Percentiles rank a stretch among this genome's conserved stretches.
Evolutionary conservation across 2,888 invertebrate genomes (phyloP).

Genomic region (Ceratothoa steindachneri): DNA sequence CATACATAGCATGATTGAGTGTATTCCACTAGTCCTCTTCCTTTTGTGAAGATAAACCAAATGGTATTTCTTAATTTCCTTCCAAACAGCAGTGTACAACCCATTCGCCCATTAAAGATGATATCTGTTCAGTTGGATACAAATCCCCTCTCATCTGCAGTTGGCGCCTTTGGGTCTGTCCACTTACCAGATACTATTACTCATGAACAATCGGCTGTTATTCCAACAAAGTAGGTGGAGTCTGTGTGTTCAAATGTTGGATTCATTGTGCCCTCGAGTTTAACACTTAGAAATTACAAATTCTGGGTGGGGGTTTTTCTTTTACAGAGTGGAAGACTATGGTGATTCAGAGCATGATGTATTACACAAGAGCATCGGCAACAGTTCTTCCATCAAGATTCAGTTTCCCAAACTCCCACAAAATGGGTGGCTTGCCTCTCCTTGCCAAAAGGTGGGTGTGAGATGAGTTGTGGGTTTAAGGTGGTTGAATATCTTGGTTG

Average conservation of each 20-base stretch:
- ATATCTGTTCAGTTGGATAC: neutral
- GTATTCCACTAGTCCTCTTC: too few relatives aligned
- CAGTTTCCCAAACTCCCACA: neutral
- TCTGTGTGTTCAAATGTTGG: too few relatives aligned
- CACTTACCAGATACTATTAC: neutral
- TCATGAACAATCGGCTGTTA: neutral
- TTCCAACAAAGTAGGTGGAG: neutral
- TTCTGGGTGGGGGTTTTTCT: too few relatives aligned
- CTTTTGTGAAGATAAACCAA: too few relatives aligned
- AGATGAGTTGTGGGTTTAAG: too few relatives aligned
- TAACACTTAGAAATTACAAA: too few relatives aligned
- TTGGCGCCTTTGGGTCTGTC: neutral
- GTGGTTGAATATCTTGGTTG: too few relatives aligned
- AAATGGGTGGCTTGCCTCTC: neutral
- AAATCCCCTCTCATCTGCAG: neutral
- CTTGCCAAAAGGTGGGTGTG: neutral
- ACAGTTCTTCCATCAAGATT: neutral
- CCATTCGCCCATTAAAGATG: neutral
- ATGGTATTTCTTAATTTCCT: too few relatives aligned
- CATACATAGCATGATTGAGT: too few relatives aligned
- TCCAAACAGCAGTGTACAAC: neutral
- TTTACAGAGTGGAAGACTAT: neutral
- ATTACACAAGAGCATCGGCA: neutral
- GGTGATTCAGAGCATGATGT: neutral
- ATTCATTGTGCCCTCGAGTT: too few relatives aligned